phyloP scores from a whole-genome alignment of 2,113 vertebrate genomes.

The Diphyllodes magnificus region DNA sequence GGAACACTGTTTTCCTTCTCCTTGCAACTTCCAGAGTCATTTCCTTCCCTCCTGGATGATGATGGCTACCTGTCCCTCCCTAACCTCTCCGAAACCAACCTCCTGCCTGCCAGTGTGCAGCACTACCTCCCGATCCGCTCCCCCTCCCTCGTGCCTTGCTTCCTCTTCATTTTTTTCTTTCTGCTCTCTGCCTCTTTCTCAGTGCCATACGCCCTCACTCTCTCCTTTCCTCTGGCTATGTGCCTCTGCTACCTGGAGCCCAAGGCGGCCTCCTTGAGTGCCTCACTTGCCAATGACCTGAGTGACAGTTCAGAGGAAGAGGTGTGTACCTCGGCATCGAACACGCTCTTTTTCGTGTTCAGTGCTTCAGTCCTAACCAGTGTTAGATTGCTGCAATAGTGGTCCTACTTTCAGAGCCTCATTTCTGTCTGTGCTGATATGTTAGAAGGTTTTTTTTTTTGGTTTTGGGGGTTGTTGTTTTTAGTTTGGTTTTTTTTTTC shows the following conservation, averaged over 20 bases:
- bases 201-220: constrained; percentile 94
- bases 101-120: constrained; percentile 88
- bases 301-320: constrained; percentile 99
- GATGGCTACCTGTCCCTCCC: constrained; percentile 96
- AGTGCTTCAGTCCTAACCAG: constrained; percentile 81
- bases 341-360: constrained; percentile 76
- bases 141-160: constrained; percentile 93
- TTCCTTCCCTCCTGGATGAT: constrained; percentile 89
- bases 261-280: constrained; percentile 95
- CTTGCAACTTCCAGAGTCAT: constrained; percentile 91
- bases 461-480: neutral
- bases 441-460: constrained; percentile 35
- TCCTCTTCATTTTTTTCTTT: constrained; percentile 99
- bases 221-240: constrained; percentile 98
- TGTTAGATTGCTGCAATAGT: constrained; percentile 80
- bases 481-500: neutral
- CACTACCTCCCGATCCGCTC: constrained; percentile 92
- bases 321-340: constrained; percentile 86
- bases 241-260: constrained; percentile 99
- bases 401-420: constrained; percentile 94
- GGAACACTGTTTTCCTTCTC: constrained; percentile 96
- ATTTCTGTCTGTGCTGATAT: constrained; percentile 82
- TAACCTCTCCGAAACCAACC: constrained; percentile 85
- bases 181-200: constrained; percentile 97
- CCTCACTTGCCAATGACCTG: constrained; percentile 95